Evolutionary conservation across 2,888 invertebrate species (phyloP).

Genomic region (Criorhina ranunculi): DNA sequence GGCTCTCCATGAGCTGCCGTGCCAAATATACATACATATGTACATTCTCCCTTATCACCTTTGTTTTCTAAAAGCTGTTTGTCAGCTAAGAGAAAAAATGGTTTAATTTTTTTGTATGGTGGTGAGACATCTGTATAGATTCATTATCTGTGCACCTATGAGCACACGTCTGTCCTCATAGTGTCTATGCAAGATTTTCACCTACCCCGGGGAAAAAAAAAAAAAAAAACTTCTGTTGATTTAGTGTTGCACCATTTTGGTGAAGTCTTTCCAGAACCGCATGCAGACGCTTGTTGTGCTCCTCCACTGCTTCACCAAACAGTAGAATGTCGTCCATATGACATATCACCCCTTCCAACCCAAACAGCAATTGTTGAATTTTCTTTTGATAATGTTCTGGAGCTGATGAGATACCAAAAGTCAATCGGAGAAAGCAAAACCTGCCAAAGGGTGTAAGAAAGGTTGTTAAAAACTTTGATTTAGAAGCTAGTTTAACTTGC

Average conservation of each 20-base stretch:
- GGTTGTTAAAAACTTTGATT: constrained; percentile 18
- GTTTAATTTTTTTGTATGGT: too few relatives aligned
- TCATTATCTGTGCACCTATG: too few relatives aligned
- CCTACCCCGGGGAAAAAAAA: too few relatives aligned
- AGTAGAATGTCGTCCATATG: constrained; percentile 64
- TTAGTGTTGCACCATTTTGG: constrained; percentile 45
- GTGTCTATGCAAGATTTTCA: too few relatives aligned
- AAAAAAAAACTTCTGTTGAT: constrained; percentile 55
- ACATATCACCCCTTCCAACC: constrained; percentile 38
- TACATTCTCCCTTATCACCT: too few relatives aligned
- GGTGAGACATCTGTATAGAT: too few relatives aligned
- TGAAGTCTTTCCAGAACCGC: constrained; percentile 37
- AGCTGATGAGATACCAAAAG: constrained; percentile 52
- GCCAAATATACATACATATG: too few relatives aligned
- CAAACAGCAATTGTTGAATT: constrained; percentile 38
- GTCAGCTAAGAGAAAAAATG: too few relatives aligned
- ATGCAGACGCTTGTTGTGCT: constrained; percentile 29
- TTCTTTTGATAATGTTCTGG: constrained; percentile 50
- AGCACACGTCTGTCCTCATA: too few relatives aligned
- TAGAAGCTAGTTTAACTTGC: constrained; percentile 36
- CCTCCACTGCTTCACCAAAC: constrained; percentile 22
- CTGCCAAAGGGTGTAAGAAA: constrained; percentile 60
- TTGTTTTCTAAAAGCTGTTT: too few relatives aligned
- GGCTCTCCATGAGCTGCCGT: too few relatives aligned
- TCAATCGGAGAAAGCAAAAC: constrained; percentile 51